Evolutionary conservation across 2,797 vertebrate genomes (phyloP), one percentile per base, ranked within the genome.

Genomic region (Rhyacichthys aspro): DNA sequence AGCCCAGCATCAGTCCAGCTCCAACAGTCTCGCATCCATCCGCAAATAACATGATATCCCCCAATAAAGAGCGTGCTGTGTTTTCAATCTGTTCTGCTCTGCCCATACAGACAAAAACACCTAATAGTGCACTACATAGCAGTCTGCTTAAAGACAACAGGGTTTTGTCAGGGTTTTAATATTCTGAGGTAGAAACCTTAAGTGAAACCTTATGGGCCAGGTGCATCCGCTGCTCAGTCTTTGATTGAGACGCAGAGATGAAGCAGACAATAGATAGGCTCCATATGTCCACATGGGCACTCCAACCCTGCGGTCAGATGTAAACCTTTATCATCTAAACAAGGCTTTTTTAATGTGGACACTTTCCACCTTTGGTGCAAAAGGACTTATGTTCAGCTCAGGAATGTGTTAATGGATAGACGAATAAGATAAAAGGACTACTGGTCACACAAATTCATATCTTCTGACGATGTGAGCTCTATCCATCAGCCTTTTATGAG

Each of bases 291-390:
- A 63, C 3, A 43, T 71, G 74, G 74, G 86, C 69, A 84, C 78
- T 56, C 75, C 83, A 67, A 80, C 59, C 77, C 70, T 33, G 59
- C 67, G 82, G 86, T 87, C 79, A 84, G 68, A 86, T 83, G 84
- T 89, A 84, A 88, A 85, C 77, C 84, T 85, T 89, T 81, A 88
- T 76, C 85, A 86, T 79, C 79, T 67, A 85, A 88, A 85, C 82
- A 84, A 76, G 78, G 50, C 61, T 72, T 81, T 75, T 75, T 74
- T 74, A 81, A 76, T 68, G 69, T 76, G 1, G 14, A 56, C 43
- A 64, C 61, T 68, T 65, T 81, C 74, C 71, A 63, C 68, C 56
- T 78, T 69, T 64, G 66, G 80, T 87, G 84, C 82, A 83, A 88
- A 89, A 86, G 50, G 77, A 60, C 70, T 86, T 63, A 67, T 62